phyloP scores from a whole-genome alignment of 2,113 vertebrate genomes.

The Myotis davidii region DNA sequence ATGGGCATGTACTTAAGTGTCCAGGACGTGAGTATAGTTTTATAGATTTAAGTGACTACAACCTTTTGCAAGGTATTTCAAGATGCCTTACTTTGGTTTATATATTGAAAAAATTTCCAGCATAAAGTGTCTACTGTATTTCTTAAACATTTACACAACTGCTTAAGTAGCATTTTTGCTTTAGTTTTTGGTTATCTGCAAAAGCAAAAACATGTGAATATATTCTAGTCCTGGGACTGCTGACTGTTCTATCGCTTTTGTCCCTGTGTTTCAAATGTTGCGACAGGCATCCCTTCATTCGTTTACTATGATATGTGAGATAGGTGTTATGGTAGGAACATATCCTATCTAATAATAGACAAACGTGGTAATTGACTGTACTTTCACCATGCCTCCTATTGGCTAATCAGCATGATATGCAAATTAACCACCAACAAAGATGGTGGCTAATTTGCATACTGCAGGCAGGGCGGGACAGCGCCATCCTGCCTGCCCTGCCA shows the following conservation, averaged over 20 bases:
- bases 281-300: neutral
- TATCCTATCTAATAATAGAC: neutral
- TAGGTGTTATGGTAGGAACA: neutral
- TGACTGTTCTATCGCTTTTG: neutral
- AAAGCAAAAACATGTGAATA: neutral
- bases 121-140: slow-evolving; percentile 34
- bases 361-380: too few species aligned
- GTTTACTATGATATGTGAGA: neutral
- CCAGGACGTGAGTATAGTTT: slow-evolving; percentile 53
- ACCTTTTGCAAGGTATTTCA: neutral
- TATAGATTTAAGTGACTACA: slow-evolving; percentile 52
- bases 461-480: too few species aligned
- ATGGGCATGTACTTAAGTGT: slow-evolving; percentile 34
- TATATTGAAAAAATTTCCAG: neutral
- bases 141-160: slow-evolving; percentile 36
- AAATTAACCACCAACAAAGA: too few species aligned
- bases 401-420: too few species aligned
- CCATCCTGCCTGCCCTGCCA: too few species aligned
- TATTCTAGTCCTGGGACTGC: neutral
- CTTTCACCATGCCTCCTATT: too few species aligned
- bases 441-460: too few species aligned
- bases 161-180: slow-evolving; percentile 45
- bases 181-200: slow-evolving; percentile 8
- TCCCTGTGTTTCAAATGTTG: neutral
- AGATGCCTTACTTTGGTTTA: neutral